Percentiles rank a stretch among this genome's conserved stretches.
Conservation (phyloP, 2,888 invertebrate genomes). For the Lacanobia wlatinum region DNA sequence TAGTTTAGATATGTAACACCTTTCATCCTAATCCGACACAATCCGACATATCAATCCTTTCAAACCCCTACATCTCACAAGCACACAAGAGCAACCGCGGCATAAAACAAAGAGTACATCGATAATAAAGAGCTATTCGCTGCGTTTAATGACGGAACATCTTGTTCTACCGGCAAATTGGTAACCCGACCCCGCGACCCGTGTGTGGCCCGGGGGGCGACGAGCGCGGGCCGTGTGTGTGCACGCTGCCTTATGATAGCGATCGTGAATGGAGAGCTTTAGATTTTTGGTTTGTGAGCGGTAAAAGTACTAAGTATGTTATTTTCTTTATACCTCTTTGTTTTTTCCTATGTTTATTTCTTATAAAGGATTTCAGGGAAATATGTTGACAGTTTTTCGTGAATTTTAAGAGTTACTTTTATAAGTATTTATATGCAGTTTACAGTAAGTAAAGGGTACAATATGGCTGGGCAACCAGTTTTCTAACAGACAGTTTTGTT, state of each 20-base stretch:
- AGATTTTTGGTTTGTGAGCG: constrained; percentile 14
- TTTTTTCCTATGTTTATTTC: no score
- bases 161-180: constrained; percentile 81
- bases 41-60: constrained; percentile 27
- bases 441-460: no score
- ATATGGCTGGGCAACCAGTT: no score
- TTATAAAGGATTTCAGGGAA: neutral
- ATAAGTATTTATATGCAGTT: no score
- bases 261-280: constrained; percentile 41
- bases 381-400: neutral
- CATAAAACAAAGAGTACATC: constrained; percentile 53
- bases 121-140: constrained; percentile 68
- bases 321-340: no score
- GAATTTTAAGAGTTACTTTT: neutral
- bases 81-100: constrained; percentile 34
- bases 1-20: no score
- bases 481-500: no score
- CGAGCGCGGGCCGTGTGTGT: constrained; percentile 52
- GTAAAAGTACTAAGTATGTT: no score
- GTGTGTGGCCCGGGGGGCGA: constrained; percentile 58
- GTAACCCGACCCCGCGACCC: constrained; percentile 79
- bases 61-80: constrained; percentile 11
- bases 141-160: constrained; percentile 72
- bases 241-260: constrained; percentile 48
- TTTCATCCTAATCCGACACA: neutral